Evolutionary conservation across 1,140 invertebrate species (phyloP).

Genomic region (Hylaeus volcanicus): DNA sequence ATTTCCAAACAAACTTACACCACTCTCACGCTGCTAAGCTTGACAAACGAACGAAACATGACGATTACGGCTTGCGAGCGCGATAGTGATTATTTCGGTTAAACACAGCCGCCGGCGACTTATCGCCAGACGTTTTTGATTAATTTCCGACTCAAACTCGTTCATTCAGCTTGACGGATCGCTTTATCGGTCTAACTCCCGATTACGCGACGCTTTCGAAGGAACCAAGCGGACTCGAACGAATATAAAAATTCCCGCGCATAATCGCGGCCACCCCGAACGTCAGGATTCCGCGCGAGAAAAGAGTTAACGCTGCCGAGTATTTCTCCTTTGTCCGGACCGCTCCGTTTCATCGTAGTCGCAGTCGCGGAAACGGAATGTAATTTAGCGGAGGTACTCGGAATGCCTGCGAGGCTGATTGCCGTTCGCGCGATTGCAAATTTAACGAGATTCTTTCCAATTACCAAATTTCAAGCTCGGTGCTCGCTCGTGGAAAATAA

Average conservation of each 20-base stretch:
- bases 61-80: background rate
- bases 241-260: background rate
- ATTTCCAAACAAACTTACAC: too few relatives aligned
- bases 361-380: background rate
- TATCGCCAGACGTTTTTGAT: conserved; percentile 2
- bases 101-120: background rate
- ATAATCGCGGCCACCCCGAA: background rate
- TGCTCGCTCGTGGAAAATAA: too few relatives aligned
- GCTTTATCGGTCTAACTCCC: background rate
- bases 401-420: background rate
- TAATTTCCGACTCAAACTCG: background rate
- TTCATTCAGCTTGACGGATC: too few relatives aligned
- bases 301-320: too few relatives aligned
- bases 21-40: too few relatives aligned
- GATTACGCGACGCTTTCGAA: background rate
- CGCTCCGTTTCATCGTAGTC: background rate
- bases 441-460: too few relatives aligned
- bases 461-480: too few relatives aligned
- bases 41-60: background rate
- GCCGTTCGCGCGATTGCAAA: too few relatives aligned
- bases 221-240: too few relatives aligned
- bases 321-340: background rate
- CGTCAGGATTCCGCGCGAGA: background rate
- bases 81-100: background rate
- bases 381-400: background rate